Evolutionary conservation across 2,888 invertebrate species (phyloP).

Genomic region (Tenthredo mesomela): DNA sequence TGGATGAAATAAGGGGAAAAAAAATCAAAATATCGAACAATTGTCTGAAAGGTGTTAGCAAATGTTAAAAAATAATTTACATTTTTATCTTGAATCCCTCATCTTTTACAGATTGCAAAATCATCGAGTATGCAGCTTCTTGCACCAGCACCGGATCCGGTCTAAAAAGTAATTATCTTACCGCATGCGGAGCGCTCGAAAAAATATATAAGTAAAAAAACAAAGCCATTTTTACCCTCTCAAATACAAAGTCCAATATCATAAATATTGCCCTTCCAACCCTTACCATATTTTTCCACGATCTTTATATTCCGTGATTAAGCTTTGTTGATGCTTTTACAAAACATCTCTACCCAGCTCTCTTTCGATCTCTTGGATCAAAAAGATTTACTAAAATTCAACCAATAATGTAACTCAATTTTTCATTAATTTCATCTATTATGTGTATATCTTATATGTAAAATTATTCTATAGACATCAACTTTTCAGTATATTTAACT

Average conservation of each 20-base stretch:
- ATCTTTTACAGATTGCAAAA: slow-evolving; percentile 70
- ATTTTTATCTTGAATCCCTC: not conserved
- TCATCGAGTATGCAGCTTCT: slow-evolving; percentile 76
- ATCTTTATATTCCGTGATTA: slow-evolving; percentile 23
- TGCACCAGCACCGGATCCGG: slow-evolving; percentile 74
- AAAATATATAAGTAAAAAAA: slow-evolving; percentile 1
- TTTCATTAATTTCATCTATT: not conserved
- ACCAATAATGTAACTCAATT: not conserved
- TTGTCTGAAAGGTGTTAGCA: not conserved
- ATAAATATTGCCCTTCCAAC: not conserved
- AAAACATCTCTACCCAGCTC: not conserved
- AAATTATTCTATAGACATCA: not conserved
- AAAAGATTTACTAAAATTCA: not conserved
- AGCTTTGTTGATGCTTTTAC: slow-evolving; percentile 21
- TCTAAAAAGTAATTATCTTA: slow-evolving; percentile 63
- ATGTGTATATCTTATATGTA: not conserved
- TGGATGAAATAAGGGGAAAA: too few relatives aligned
- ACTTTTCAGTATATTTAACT: not conserved
- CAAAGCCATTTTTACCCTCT: slow-evolving; percentile 16
- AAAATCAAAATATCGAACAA: not conserved
- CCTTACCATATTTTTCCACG: slow-evolving; percentile 40
- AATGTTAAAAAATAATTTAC: not conserved
- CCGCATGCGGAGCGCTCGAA: slow-evolving; percentile 37
- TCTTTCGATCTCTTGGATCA: not conserved
- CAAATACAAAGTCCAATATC: slow-evolving; percentile 41